These are phyloP conservation scores for Melinaea marsaeus DNA, from an alignment of 2,888 invertebrate species.

Conservation along the genomic window DNA sequence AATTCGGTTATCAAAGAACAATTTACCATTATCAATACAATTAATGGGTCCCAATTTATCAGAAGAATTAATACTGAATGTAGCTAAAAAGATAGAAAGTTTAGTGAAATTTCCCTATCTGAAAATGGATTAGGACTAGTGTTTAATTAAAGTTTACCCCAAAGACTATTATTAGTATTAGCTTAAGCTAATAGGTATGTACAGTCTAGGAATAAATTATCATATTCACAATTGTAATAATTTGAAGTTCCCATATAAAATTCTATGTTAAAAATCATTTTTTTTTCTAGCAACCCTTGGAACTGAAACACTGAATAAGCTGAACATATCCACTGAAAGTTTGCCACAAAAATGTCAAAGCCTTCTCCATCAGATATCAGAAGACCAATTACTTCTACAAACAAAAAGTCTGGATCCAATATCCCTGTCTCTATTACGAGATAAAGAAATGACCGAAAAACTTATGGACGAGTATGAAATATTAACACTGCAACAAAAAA, in stretches of 20 bases:
- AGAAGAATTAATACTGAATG: conserved; percentile 85
- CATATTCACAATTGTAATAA: too few species aligned
- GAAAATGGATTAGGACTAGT: conserved; percentile 21
- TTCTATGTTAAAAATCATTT: too few species aligned
- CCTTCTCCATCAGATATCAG: conserved; percentile 44
- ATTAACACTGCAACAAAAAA: conserved; percentile 58
- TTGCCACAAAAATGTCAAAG: conserved; percentile 61
- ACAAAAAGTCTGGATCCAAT: conserved; percentile 52
- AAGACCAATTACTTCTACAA: conserved; percentile 40
- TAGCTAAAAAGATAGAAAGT: conserved; percentile 89
- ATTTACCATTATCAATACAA: conserved; percentile 91
- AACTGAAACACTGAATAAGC: conserved; percentile 50
- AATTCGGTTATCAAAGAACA: conserved; percentile 83
- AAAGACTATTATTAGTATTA: too few species aligned
- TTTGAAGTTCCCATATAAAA: too few species aligned
- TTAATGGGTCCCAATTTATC: conserved; percentile 89
- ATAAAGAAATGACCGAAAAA: conserved; percentile 45
- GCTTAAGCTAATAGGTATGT: too few species aligned
- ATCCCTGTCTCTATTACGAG: conserved; percentile 49
- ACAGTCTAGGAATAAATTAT: too few species aligned
- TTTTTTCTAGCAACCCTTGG: conserved; percentile 47
- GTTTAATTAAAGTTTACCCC: neutral
- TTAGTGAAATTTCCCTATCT: conserved; percentile 80
- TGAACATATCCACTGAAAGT: conserved; percentile 53
- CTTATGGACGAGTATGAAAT: conserved; percentile 61